Evolutionary conservation across 1,140 invertebrate genomes (phyloP).

Genomic region (Calosoma granatense): DNA sequence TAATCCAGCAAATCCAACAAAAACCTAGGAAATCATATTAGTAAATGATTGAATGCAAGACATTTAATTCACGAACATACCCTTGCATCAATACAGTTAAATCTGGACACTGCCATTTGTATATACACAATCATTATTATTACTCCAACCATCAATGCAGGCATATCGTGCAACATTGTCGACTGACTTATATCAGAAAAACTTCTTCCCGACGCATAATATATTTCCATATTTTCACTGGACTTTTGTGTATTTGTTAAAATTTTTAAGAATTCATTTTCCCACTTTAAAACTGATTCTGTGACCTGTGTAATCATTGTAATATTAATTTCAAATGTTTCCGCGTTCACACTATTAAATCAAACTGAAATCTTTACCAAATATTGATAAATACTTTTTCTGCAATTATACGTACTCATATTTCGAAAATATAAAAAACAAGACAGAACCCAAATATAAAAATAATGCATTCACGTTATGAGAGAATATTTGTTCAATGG

Average conservation of each 20-base stretch:
- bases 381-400: too few relatives aligned
- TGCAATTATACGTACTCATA: too few relatives aligned
- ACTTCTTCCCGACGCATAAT: conserved; percentile 55
- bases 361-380: too few relatives aligned
- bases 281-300: conserved; percentile 51
- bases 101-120: conserved; percentile 59
- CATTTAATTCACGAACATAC: conserved; percentile 32
- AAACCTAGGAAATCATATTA: conserved; percentile 34
- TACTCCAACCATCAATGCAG: conserved; percentile 56
- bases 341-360: too few relatives aligned
- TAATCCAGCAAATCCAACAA: conserved; percentile 54
- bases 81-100: conserved; percentile 62
- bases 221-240: conserved; percentile 37
- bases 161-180: conserved; percentile 61
- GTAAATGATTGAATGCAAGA: conserved; percentile 9
- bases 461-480: too few relatives aligned
- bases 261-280: conserved; percentile 46
- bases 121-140: conserved; percentile 64
- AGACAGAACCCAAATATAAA: too few relatives aligned
- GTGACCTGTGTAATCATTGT: too few relatives aligned
- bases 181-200: conserved; percentile 59
- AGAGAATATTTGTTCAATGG: conserved; percentile 14
- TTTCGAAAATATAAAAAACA: too few relatives aligned
- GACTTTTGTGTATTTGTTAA: conserved; percentile 34
- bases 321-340: too few relatives aligned